A percentile compares a stretch with the other conserved stretches of the same genome.
These are phyloP conservation scores for Gobionotothen gibberifrons DNA, from an alignment of 2,797 vertebrate species.

Conservation along the genomic window DNA sequence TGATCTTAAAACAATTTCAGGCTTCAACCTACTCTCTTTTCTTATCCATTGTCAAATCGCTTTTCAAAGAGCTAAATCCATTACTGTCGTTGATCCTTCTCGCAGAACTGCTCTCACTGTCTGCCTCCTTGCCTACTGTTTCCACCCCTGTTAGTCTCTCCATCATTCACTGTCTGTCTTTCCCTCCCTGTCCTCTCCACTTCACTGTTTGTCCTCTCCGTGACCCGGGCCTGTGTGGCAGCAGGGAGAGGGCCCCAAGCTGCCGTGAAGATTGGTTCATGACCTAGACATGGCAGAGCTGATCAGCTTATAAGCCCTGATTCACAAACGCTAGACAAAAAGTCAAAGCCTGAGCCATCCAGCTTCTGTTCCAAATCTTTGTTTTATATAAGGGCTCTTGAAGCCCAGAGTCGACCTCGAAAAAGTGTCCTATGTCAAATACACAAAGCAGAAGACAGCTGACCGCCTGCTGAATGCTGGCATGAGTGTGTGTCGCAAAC, in stretches of 20 bases:
- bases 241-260: slow-evolving; percentile 29
- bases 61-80: slow-evolving; percentile 31
- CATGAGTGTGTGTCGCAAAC: slow-evolving; percentile 10
- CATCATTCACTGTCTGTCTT: slow-evolving; percentile 49
- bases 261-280: slow-evolving; percentile 48
- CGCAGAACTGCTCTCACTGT: slow-evolving; percentile 20
- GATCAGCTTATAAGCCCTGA: slow-evolving; percentile 50
- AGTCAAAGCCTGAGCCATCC: slow-evolving; percentile 13
- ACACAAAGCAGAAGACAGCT: slow-evolving; percentile 18
- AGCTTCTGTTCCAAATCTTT: slow-evolving; percentile 29
- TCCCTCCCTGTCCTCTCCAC: slow-evolving; percentile 24
- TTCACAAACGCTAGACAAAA: slow-evolving; percentile 30
- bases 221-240: slow-evolving; percentile 44
- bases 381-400: slow-evolving; percentile 28
- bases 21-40: slow-evolving; percentile 37
- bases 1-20: slow-evolving; percentile 47
- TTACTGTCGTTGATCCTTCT: slow-evolving; percentile 39
- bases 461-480: neutral
- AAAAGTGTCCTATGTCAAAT: slow-evolving; percentile 19
- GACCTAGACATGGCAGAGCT: slow-evolving; percentile 57
- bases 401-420: slow-evolving; percentile 12
- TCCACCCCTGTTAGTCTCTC: slow-evolving; percentile 40
- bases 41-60: slow-evolving; percentile 26
- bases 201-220: slow-evolving; percentile 46
- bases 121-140: slow-evolving; percentile 28